These are phyloP conservation scores for Eumeta japonica DNA, from an alignment of 1,140 invertebrate genomes.

Conservation along the genomic window DNA sequence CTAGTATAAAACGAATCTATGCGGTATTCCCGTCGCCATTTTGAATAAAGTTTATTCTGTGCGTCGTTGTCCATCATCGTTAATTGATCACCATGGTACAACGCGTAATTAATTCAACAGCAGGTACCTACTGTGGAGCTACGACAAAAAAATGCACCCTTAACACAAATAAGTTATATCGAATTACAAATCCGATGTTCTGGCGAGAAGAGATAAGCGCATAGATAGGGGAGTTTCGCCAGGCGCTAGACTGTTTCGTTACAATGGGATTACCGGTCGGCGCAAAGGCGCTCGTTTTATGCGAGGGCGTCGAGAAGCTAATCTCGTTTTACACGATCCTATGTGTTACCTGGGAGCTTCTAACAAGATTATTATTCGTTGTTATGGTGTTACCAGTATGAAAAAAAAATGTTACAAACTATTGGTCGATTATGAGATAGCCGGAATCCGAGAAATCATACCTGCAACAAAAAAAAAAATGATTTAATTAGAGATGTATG, in stretches of 20 bases:
- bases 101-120: too few relatives aligned
- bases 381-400: slow-evolving; percentile 3
- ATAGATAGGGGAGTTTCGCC: slow-evolving; percentile 5
- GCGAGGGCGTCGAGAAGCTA: slow-evolving; percentile 23
- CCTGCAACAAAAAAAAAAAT: slow-evolving; percentile 12
- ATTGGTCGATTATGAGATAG: slow-evolving; percentile 6
- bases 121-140: too few relatives aligned
- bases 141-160: too few relatives aligned
- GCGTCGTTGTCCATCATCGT: too few relatives aligned
- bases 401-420: too few relatives aligned
- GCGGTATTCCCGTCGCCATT: too few relatives aligned
- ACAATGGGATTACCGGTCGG: slow-evolving; percentile 36
- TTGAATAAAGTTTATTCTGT: too few relatives aligned
- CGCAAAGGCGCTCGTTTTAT: slow-evolving; percentile 36
- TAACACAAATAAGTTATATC: slow-evolving; percentile 4
- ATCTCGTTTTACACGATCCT: slow-evolving; percentile 35
- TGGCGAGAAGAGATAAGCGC: slow-evolving; percentile 4
- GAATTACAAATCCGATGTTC: slow-evolving; percentile 6
- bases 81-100: too few relatives aligned
- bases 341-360: too few relatives aligned
- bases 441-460: slow-evolving; percentile 15
- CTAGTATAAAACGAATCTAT: too few relatives aligned
- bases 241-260: slow-evolving; percentile 18
- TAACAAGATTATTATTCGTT: slow-evolving; percentile 36
- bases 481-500: too few relatives aligned